A percentile compares a stretch with the other conserved stretches of the same genome.
Evolutionary conservation across 2,113 vertebrate species (phyloP).

Genomic region (Sialia sialis): DNA sequence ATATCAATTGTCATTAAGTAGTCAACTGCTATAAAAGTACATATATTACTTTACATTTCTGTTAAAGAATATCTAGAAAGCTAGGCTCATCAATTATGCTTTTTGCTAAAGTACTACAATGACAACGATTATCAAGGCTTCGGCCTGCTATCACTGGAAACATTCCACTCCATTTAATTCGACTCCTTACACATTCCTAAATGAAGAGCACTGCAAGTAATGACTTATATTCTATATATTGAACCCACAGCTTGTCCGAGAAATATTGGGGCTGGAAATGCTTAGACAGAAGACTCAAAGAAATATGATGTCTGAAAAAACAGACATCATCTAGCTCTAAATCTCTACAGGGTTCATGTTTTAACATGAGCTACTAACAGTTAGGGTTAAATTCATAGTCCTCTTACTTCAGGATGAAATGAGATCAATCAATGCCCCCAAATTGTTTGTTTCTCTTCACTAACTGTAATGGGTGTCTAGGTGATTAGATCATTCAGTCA

Average conservation of each 20-base stretch:
- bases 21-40: neutral
- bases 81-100: neutral
- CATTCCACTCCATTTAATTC: neutral
- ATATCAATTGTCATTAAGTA: neutral
- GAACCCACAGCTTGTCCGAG: neutral
- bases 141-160: neutral
- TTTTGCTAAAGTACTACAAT: neutral
- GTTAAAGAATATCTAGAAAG: neutral
- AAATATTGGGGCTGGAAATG: neutral
- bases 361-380: neutral
- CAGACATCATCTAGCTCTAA: neutral
- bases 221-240: neutral
- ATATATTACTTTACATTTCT: neutral
- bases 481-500: neutral
- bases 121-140: neutral
- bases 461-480: neutral
- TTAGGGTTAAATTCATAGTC: neutral
- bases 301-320: neutral
- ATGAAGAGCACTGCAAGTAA: neutral
- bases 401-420: neutral
- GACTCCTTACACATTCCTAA: neutral
- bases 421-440: neutral
- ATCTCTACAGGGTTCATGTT: neutral
- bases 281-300: neutral
- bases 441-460: neutral